phyloP scores from a whole-genome alignment of 2,888 invertebrate genomes.

The Sinodicranocentrus sp. region DNA sequence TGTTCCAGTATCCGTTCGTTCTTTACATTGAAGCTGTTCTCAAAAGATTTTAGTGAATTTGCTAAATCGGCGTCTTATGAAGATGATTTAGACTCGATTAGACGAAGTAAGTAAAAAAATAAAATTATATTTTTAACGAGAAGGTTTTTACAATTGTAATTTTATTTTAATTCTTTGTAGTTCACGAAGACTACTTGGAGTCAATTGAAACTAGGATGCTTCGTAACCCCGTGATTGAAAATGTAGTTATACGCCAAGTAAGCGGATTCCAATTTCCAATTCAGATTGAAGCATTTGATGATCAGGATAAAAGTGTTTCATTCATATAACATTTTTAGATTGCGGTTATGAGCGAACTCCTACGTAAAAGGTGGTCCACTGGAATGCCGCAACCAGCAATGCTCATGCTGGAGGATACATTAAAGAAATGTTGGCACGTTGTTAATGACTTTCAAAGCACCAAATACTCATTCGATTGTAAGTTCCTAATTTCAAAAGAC shows the following conservation, averaged over 20 bases:
- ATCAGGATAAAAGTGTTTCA: background rate
- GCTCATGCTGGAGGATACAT: slow-evolving; percentile 37
- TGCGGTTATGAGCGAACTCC: slow-evolving; percentile 51
- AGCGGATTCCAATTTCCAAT: background rate
- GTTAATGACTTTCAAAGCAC: slow-evolving; percentile 46
- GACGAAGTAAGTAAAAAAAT: slow-evolving; percentile 61
- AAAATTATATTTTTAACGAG: too few species aligned
- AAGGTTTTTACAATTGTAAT: background rate
- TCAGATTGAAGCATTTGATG: background rate
- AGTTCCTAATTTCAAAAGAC: slow-evolving; percentile 15
- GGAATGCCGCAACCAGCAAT: slow-evolving; percentile 50
- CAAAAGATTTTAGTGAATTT: slow-evolving; percentile 54
- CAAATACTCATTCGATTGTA: slow-evolving; percentile 55
- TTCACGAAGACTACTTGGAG: slow-evolving; percentile 67
- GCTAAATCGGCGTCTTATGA: slow-evolving; percentile 6
- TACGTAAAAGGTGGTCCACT: slow-evolving; percentile 59
- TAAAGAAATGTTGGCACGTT: slow-evolving; percentile 72
- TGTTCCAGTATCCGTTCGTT: slow-evolving; percentile 70
- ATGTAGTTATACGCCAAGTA: slow-evolving; percentile 70
- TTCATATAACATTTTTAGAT: slow-evolving; percentile 54
- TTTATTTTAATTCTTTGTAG: slow-evolving; percentile 47
- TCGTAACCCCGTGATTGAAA: slow-evolving; percentile 65
- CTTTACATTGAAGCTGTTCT: slow-evolving; percentile 70
- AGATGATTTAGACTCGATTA: slow-evolving; percentile 64
- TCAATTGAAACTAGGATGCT: slow-evolving; percentile 67